phyloP scores from a whole-genome alignment of 2,113 vertebrate genomes.

The Python bivittatus region DNA sequence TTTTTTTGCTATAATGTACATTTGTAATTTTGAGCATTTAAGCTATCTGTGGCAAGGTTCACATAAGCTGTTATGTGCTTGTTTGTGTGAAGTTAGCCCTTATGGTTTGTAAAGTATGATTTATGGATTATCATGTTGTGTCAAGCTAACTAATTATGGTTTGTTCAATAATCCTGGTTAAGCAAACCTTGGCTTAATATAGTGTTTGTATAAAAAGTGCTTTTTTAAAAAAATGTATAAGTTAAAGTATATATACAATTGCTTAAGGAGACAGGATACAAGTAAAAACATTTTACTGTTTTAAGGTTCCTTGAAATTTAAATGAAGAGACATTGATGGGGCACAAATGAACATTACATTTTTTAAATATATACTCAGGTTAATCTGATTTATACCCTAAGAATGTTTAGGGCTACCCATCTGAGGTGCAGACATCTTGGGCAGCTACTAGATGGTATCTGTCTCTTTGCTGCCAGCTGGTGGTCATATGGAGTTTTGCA shows the following conservation, averaged over 20 bases:
- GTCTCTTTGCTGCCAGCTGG: neutral
- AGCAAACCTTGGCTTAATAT: neutral
- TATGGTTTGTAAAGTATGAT: neutral
- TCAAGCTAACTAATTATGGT: neutral
- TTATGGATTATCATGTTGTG: neutral
- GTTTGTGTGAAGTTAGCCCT: neutral
- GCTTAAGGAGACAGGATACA: neutral
- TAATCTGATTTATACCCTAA: neutral
- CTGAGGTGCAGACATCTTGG: neutral
- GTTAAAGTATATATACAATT: neutral
- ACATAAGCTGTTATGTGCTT: neutral
- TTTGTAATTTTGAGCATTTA: neutral
- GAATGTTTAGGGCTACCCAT: neutral
- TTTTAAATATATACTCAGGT: neutral
- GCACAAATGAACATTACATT: conserved; percentile 19
- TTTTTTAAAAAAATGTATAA: neutral
- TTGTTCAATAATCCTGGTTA: neutral
- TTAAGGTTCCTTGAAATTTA: conserved; percentile 16
- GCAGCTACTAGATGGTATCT: neutral
- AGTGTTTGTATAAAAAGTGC: neutral
- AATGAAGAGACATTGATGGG: neutral
- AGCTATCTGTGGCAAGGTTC: neutral
- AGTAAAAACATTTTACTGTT: neutral
- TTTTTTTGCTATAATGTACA: neutral
- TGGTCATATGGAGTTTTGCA: neutral